phyloP scores from a whole-genome alignment of 1,140 invertebrate species.

The Carposina sasakii region DNA sequence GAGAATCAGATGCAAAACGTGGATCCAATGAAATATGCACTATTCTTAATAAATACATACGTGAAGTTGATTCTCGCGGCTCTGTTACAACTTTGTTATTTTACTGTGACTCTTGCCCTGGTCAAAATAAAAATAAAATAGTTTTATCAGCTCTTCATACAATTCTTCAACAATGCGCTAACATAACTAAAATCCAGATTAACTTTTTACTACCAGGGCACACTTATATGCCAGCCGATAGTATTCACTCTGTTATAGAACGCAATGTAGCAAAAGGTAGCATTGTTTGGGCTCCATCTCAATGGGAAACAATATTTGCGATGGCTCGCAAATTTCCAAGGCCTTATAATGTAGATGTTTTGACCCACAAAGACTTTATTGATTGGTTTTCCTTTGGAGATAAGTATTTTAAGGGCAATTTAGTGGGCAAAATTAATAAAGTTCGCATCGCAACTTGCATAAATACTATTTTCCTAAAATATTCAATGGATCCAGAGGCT shows the following conservation, averaged over 20 bases:
- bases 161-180: constrained; percentile 15
- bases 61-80: constrained; percentile 6
- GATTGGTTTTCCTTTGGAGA: not conserved
- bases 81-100: constrained; percentile 15
- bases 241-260: constrained; percentile 11
- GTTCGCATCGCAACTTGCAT: not conserved
- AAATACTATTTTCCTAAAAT: not conserved
- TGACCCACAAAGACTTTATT: constrained; percentile 11
- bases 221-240: constrained; percentile 20
- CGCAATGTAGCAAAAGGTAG: not conserved
- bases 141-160: constrained; percentile 20
- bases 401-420: constrained; percentile 14
- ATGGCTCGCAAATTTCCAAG: constrained; percentile 12
- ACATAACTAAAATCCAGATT: constrained; percentile 17
- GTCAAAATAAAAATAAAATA: constrained; percentile 33
- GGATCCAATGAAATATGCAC: constrained; percentile 13
- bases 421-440: not conserved
- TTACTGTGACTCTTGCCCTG: constrained; percentile 27
- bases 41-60: constrained; percentile 19
- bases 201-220: constrained; percentile 25
- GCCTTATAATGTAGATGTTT: constrained; percentile 12
- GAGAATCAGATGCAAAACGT: constrained; percentile 16
- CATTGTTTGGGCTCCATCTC: not conserved
- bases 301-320: constrained; percentile 7
- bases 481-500: constrained; percentile 2